Base-by-base conservation (phyloP, 1,140 invertebrate genomes). In the Eupeodes corollae region DNA sequence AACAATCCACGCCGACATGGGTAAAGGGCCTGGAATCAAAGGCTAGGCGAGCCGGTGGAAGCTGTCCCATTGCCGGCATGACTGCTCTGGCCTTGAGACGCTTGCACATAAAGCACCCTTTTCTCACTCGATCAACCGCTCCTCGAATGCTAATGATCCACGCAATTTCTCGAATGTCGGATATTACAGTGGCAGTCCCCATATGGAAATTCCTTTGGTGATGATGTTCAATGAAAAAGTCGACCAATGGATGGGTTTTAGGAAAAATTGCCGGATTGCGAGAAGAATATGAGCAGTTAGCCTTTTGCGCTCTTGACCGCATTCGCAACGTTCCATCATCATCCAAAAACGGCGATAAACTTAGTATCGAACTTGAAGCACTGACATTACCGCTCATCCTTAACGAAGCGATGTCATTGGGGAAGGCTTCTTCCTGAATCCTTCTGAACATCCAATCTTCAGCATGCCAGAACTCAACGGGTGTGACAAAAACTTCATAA, bases 1-100 rank as follows among this genome's bases (percentile, higher is more conserved):
- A 66, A 46, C 55, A 14, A 21, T 42, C 40, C 11, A 14, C 12
- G 3, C 40, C 40, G 5, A 21, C 18, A 42, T 42, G 19, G 12
- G 39, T 53, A 34, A 60, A 63, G 0, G 61, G 52, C 6, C 53
- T 37, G 8, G 48, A 6, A 21, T 47, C 11, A 31, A 53, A 46
- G 6, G 55, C 47, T 10, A 63, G 16, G 15, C 60, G 33, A 3
- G 50, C 52, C 0, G 34, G 33, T 6, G 53, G 56, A 11, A 57
- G 38, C 11, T 47, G 19, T 3, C 40, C 51, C 35, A 58, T 57
- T 2, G 46, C 18, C n/a, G 50, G 55, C 1, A 45, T 40, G 13
- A 37, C 45, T 1, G 55, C 52, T 33, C 11, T 19, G 9, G 33
- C 43, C 8, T 14, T 13, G 6, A 14, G 12, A 13, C 0, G 30